Conservation (phyloP, 2,888 invertebrate species). For the Galeruca laticollis region DNA sequence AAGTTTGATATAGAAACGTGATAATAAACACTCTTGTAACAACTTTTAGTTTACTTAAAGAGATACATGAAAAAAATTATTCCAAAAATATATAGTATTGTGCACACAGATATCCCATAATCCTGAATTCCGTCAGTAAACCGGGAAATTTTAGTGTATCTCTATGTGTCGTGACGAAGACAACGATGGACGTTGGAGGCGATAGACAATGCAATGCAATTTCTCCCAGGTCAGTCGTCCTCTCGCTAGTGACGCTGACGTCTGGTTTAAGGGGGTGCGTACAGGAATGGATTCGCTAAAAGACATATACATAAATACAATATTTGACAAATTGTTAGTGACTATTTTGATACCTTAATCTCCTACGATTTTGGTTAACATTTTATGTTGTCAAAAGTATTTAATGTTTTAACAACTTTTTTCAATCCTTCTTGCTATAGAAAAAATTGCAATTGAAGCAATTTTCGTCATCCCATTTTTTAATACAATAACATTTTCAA, state of each 20-base stretch:
- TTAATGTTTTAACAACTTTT: no score
- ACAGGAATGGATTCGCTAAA: neutral
- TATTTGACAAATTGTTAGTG: neutral
- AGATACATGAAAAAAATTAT: no score
- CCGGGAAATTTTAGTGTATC: slow-evolving; percentile 7
- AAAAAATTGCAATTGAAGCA: no score
- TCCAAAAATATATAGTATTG: neutral
- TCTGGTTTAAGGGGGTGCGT: slow-evolving; percentile 3
- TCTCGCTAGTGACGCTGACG: slow-evolving; percentile 26
- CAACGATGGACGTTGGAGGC: slow-evolving; percentile 17
- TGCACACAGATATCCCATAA: neutral
- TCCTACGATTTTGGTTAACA: no score
- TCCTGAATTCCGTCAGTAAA: slow-evolving; percentile 7
- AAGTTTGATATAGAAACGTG: no score
- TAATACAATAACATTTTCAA: no score
- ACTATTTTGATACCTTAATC: no score
- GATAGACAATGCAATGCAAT: slow-evolving; percentile 51
- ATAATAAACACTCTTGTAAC: no score
- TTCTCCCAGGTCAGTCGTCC: slow-evolving; percentile 56
- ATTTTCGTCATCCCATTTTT: no score
- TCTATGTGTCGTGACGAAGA: slow-evolving; percentile 19
- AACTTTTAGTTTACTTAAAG: no score
- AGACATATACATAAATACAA: neutral
- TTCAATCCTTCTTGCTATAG: no score
- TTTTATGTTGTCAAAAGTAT: no score